phyloP scores from a whole-genome alignment of 2,113 vertebrate genomes.

The Tenrec ecaudatus region DNA sequence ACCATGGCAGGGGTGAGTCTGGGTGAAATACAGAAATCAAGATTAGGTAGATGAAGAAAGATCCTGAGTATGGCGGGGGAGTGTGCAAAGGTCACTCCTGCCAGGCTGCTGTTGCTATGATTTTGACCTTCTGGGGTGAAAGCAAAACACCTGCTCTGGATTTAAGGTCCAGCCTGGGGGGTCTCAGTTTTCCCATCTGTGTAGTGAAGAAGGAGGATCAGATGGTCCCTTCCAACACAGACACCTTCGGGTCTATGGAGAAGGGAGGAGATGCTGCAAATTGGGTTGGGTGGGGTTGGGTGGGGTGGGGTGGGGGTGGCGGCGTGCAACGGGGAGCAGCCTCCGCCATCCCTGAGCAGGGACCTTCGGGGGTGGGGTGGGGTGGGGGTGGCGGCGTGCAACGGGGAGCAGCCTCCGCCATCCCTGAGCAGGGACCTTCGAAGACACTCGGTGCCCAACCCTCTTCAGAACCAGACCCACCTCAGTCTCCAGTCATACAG shows the following conservation, averaged over 20 bases:
- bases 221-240: neutral
- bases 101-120: neutral
- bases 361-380: no score
- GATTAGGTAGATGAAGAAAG: neutral
- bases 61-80: neutral
- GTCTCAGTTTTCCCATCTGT: neutral
- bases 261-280: no score
- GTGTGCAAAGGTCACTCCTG: neutral
- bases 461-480: conserved; percentile 17
- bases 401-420: no score
- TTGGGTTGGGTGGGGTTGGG: no score
- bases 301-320: no score
- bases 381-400: no score
- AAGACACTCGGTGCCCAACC: neutral
- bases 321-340: no score
- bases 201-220: neutral
- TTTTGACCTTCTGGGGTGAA: conserved; percentile 1
- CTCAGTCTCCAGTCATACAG: conserved; percentile 27
- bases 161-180: neutral
- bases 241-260: neutral
- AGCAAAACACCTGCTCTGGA: neutral
- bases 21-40: neutral
- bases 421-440: neutral
- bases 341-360: neutral
- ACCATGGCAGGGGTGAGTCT: neutral